Conservation (phyloP, 2,888 invertebrate species). For the Cyclophora albipunctata region DNA sequence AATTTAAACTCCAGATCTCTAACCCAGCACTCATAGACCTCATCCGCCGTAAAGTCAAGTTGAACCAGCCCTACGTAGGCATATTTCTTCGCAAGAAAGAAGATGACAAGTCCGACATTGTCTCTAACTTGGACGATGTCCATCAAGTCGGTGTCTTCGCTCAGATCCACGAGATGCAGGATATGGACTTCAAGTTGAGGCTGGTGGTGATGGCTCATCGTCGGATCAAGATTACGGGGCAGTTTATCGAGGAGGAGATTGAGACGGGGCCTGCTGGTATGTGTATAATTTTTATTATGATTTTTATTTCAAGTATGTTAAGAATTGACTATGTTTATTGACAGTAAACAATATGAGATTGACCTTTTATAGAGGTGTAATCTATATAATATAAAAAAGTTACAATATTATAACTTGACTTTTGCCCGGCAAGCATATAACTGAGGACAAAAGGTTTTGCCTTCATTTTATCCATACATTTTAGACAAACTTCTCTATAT, state of each 20-base stretch:
- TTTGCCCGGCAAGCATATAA: no score
- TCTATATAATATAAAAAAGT: no score
- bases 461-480: no score
- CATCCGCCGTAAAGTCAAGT: slow-evolving; percentile 92
- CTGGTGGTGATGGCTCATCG: slow-evolving; percentile 97
- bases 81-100: slow-evolving; percentile 95
- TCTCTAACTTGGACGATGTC: slow-evolving; percentile 88
- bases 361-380: no score
- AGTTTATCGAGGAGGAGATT: slow-evolving; percentile 83
- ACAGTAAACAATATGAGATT: no score
- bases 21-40: slow-evolving; percentile 92
- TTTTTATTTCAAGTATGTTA: not conserved
- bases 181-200: slow-evolving; percentile 90
- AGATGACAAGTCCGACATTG: slow-evolving; percentile 90
- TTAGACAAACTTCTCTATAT: no score
- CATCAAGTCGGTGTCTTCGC: slow-evolving; percentile 96
- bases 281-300: slow-evolving; percentile 11
- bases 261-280: slow-evolving; percentile 75
- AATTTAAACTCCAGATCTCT: slow-evolving; percentile 77
- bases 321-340: not conserved
- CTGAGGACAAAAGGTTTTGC: no score
- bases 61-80: slow-evolving; percentile 98
- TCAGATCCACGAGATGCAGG: slow-evolving; percentile 98
- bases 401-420: no score
- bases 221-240: slow-evolving; percentile 86